Conservation (phyloP, 2,797 vertebrate species). For the Clarias fuscus region DNA sequence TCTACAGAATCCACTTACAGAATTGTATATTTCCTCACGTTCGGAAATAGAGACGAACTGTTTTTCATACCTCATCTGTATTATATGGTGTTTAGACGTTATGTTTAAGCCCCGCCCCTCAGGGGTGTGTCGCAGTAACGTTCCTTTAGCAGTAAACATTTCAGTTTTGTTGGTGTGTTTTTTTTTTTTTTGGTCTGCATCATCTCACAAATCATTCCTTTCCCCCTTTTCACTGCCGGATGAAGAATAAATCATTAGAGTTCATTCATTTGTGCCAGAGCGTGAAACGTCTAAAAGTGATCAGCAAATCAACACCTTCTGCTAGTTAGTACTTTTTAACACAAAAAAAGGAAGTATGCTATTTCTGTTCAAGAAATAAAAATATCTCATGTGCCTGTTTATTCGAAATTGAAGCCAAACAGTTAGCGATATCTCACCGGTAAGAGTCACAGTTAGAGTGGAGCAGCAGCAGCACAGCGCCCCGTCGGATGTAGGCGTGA, state of each 20-base stretch:
- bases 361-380: neutral
- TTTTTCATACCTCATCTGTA: neutral
- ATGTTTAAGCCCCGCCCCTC: neutral
- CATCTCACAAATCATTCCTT: no score
- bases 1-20: neutral
- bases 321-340: neutral
- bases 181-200: neutral
- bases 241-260: neutral
- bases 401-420: neutral
- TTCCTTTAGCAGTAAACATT: neutral
- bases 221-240: no score
- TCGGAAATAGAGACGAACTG: neutral
- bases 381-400: neutral
- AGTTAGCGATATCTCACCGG: neutral
- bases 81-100: neutral
- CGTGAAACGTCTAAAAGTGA: no score
- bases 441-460: neutral
- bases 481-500: neutral
- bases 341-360: neutral
- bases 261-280: neutral
- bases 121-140: neutral
- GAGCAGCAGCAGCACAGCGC: neutral
- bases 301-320: neutral
- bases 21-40: neutral
- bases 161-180: neutral